These are phyloP conservation scores for Drosophila biarmipes DNA, from an alignment of 1,140 invertebrate species.

Conservation along the genomic window DNA sequence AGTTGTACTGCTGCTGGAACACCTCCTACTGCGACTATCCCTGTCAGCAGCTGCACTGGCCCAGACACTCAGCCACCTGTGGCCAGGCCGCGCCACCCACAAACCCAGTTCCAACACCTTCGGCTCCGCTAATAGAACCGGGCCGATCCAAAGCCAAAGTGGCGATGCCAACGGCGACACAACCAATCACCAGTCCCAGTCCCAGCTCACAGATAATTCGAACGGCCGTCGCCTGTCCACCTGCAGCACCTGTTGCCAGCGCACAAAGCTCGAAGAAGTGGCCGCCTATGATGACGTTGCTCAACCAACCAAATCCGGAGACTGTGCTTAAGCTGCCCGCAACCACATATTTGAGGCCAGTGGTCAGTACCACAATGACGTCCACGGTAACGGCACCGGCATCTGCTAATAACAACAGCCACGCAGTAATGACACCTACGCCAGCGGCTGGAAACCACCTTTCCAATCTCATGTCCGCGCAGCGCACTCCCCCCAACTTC, in stretches of 20 bases:
- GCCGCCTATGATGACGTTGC: constrained; percentile 45
- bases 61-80: constrained; percentile 85
- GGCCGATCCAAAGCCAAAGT: constrained; percentile 15
- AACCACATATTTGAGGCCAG: constrained; percentile 45
- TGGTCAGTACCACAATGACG: constrained; percentile 23
- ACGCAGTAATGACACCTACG: constrained; percentile 31
- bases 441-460: constrained; percentile 37
- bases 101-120: not conserved
- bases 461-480: constrained; percentile 33
- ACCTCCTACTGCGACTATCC: constrained; percentile 95
- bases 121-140: constrained; percentile 3
- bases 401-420: constrained; percentile 20
- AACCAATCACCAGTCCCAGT: not conserved
- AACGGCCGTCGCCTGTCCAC: not conserved
- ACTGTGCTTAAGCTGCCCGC: constrained; percentile 46
- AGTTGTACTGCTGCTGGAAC: constrained; percentile 98
- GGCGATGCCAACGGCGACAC: not conserved
- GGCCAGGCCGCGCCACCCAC: constrained; percentile 27
- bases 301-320: constrained; percentile 46
- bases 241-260: not conserved
- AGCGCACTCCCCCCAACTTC: constrained; percentile 41
- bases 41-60: constrained; percentile 91
- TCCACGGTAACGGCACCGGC: constrained; percentile 24
- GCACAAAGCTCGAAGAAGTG: constrained; percentile 29
- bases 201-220: constrained; percentile 22